phyloP scores from a whole-genome alignment of 2,113 vertebrate species.

The Pao palembangensis region DNA sequence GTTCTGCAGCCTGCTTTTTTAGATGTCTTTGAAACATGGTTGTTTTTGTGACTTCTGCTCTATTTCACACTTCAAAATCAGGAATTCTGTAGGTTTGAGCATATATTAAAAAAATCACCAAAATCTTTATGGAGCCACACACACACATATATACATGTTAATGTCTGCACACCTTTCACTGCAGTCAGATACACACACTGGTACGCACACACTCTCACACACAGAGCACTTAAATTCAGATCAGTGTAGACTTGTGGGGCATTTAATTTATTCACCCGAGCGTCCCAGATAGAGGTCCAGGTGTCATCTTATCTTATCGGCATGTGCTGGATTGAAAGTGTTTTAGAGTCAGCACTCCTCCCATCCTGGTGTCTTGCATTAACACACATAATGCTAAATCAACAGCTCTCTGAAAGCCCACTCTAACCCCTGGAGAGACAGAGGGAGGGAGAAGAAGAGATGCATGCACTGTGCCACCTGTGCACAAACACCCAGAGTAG shows the following conservation, averaged over 20 bases:
- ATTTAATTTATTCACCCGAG: slow-evolving; percentile 62
- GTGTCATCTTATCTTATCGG: slow-evolving; percentile 65
- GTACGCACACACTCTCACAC: slow-evolving; percentile 4
- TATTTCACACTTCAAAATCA: no score
- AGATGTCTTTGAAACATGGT: background rate
- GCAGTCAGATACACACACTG: slow-evolving; percentile 1
- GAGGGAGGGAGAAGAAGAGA: slow-evolving; percentile 15
- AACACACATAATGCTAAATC: slow-evolving; percentile 66
- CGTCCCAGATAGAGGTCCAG: slow-evolving; percentile 49
- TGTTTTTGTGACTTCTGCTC: background rate
- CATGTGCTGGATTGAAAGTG: slow-evolving; percentile 61
- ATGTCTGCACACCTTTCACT: background rate
- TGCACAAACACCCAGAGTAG: slow-evolving; percentile 13
- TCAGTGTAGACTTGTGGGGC: slow-evolving; percentile 45
- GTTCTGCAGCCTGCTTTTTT: background rate
- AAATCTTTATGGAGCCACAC: no score
- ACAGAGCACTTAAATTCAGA: slow-evolving; percentile 30
- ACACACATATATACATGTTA: slow-evolving; percentile 1
- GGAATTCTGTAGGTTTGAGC: no score
- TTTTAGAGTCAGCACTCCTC: slow-evolving; percentile 63
- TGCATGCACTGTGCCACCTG: slow-evolving; percentile 1
- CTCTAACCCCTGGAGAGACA: slow-evolving; percentile 44
- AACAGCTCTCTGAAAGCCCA: slow-evolving; percentile 50
- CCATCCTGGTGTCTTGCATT: slow-evolving; percentile 42
- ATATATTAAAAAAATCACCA: no score